Conservation (phyloP, 2,888 invertebrate genomes). For the Cantharis nigra region DNA sequence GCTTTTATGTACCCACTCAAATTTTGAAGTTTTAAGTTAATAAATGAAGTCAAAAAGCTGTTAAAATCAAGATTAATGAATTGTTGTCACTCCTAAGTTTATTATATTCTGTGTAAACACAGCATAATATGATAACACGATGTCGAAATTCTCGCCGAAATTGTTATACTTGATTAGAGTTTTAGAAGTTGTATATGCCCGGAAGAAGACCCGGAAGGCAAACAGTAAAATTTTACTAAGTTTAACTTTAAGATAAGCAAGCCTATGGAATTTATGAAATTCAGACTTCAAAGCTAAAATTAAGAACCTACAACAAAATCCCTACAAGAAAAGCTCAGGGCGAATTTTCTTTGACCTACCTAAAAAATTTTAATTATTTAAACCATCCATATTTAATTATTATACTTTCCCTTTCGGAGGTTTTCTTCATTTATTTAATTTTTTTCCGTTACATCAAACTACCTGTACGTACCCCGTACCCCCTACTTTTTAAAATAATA, state of each 20-base stretch:
- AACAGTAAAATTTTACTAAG: slow-evolving; percentile 32
- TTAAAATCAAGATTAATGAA: neutral
- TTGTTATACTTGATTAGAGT: slow-evolving; percentile 25
- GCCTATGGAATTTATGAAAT: slow-evolving; percentile 32
- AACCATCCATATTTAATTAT: slow-evolving; percentile 26
- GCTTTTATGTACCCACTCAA: neutral
- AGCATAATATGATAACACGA: neutral
- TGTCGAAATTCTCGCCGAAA: slow-evolving; percentile 19
- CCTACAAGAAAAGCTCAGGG: slow-evolving; percentile 19
- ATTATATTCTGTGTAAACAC: neutral
- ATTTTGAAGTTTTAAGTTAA: neutral
- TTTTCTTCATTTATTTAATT: no score
- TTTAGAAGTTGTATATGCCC: slow-evolving; percentile 25
- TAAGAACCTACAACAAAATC: slow-evolving; percentile 23
- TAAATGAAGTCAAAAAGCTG: neutral
- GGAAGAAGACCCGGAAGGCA: slow-evolving; percentile 32
- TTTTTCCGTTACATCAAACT: no score
- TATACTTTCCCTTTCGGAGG: slow-evolving; percentile 9
- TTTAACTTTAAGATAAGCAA: slow-evolving; percentile 31
- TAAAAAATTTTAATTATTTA: slow-evolving; percentile 26
- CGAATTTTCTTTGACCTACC: slow-evolving; percentile 25
- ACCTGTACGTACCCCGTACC: no score
- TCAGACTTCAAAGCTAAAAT: slow-evolving; percentile 33
- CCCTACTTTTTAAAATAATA: slow-evolving; percentile 1
- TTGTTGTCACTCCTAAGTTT: neutral